phyloP scores from a whole-genome alignment of 2,113 vertebrate genomes.

The Mustelus asterias region DNA sequence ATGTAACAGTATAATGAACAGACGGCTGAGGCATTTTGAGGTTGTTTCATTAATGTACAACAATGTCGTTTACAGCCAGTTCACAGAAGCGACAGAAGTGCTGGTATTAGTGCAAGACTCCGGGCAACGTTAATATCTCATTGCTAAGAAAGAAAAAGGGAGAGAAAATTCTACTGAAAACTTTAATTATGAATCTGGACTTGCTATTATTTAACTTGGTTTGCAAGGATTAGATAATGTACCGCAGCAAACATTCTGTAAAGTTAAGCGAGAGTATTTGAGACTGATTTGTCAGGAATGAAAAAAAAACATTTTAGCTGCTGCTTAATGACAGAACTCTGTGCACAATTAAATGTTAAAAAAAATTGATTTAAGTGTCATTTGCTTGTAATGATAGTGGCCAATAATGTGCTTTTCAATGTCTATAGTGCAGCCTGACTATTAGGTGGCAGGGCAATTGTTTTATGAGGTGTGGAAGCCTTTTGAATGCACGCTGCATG shows the following conservation, averaged over 20 bases:
- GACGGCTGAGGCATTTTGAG: neutral
- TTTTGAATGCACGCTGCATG: neutral
- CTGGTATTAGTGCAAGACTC: neutral
- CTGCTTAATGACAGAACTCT: conserved; percentile 43
- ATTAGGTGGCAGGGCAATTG: neutral
- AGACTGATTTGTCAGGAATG: neutral
- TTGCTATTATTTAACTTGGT: neutral
- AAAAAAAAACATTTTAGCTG: conserved; percentile 38
- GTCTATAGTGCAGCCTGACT: neutral
- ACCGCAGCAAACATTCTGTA: neutral
- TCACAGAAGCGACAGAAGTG: neutral
- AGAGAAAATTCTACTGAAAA: neutral
- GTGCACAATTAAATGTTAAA: neutral
- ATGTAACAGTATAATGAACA: neutral
- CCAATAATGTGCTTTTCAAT: neutral
- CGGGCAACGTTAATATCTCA: neutral
- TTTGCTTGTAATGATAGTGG: neutral
- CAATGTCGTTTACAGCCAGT: neutral
- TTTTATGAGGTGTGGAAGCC: neutral
- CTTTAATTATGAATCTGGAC: neutral
- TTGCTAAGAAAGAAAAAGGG: neutral
- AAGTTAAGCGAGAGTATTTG: neutral
- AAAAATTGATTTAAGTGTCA: neutral
- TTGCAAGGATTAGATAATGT: neutral
- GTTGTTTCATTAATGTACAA: neutral